These are phyloP conservation scores for Sycophila texana DNA, from an alignment of 2,888 invertebrate species.

Conservation along the genomic window DNA sequence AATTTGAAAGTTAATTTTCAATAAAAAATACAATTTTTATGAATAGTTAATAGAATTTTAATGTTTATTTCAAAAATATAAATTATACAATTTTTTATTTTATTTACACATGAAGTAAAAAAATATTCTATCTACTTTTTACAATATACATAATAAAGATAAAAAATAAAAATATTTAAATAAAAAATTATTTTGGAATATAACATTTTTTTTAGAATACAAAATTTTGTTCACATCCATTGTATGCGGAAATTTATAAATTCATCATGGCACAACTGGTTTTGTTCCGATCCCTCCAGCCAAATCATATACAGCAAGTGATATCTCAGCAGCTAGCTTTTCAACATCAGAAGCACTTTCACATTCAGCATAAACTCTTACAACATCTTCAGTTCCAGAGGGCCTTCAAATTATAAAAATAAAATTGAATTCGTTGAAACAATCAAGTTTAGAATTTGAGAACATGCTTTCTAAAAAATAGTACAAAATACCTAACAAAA, in stretches of 20 bases:
- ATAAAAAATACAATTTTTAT: neutral
- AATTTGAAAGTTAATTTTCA: neutral
- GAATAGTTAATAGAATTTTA: slow-evolving; percentile 20
- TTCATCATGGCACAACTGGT: slow-evolving; percentile 33
- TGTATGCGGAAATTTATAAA: neutral
- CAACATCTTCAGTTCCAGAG: slow-evolving; percentile 98
- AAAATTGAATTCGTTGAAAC: neutral
- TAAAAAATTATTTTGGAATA: too few relatives aligned
- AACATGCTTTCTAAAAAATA: neutral
- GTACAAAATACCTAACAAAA: slow-evolving; percentile 84
- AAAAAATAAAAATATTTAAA: neutral
- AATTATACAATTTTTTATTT: slow-evolving; percentile 4
- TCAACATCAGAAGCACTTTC: slow-evolving; percentile 84
- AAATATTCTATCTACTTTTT: neutral
- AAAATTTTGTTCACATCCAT: neutral
- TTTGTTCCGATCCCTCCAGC: slow-evolving; percentile 86
- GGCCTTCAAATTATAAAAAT: slow-evolving; percentile 78
- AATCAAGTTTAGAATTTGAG: slow-evolving; percentile 2
- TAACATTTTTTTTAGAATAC: neutral
- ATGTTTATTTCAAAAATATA: slow-evolving; percentile 47
- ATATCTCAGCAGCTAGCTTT: slow-evolving; percentile 85
- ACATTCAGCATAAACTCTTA: slow-evolving; percentile 97
- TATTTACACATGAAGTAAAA: neutral
- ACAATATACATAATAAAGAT: neutral
- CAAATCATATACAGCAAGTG: slow-evolving; percentile 84